A percentile compares a stretch with the other conserved stretches of the same genome.
phyloP scores from a whole-genome alignment of 2,888 invertebrate species.

The Aelia acuminata region DNA sequence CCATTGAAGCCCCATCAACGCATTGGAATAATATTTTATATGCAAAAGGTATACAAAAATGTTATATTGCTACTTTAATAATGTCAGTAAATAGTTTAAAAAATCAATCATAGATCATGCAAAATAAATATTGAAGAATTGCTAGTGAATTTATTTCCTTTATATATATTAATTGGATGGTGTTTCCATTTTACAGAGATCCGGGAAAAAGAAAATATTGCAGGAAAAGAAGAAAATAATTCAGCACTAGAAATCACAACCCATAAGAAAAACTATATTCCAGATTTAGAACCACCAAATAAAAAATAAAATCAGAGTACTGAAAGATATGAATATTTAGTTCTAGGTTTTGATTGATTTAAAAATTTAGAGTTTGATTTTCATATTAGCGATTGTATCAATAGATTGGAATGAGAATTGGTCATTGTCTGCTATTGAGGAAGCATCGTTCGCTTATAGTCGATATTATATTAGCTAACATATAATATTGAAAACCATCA shows the following conservation, averaged over 20 bases:
- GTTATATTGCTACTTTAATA: neutral
- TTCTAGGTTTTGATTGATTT: neutral
- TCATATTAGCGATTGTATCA: too few species aligned
- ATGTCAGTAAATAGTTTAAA: neutral
- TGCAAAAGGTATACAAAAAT: neutral
- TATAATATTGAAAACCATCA: too few species aligned
- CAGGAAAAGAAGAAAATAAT: neutral
- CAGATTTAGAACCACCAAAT: neutral
- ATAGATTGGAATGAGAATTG: too few species aligned
- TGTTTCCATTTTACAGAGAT: neutral
- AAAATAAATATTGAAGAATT: neutral
- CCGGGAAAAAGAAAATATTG: neutral
- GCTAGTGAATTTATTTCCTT: neutral
- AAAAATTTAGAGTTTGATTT: too few species aligned
- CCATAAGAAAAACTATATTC: neutral
- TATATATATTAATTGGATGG: neutral
- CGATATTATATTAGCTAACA: too few species aligned
- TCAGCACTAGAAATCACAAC: neutral
- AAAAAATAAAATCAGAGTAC: neutral
- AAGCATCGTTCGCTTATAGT: too few species aligned
- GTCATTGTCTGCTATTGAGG: too few species aligned
- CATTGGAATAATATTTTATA: neutral
- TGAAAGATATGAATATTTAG: neutral
- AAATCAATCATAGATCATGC: neutral
- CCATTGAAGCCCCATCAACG: slow-evolving; percentile 34